A percentile compares a stretch with the other conserved stretches of the same genome.
phyloP scores from a whole-genome alignment of 2,797 vertebrate genomes.

The Sandelia bainsii region DNA sequence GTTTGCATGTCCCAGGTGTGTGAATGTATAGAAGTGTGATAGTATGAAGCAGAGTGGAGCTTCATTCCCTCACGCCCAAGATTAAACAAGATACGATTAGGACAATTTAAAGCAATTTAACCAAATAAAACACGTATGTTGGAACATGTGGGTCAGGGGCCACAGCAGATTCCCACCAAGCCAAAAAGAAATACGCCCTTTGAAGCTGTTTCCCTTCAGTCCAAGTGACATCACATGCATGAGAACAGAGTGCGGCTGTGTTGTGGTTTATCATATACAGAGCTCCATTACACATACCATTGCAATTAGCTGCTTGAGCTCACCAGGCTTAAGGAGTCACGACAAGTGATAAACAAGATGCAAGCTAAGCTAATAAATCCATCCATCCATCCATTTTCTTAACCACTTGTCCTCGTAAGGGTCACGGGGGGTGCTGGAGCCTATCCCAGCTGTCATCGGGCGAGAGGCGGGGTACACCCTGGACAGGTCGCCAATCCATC shows the following conservation, averaged over 20 bases:
- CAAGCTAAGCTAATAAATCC: constrained; percentile 16
- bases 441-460: no score
- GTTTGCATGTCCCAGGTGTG: neutral
- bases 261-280: constrained; percentile 57
- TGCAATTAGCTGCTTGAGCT: constrained; percentile 49
- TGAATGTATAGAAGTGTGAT: neutral
- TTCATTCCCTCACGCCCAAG: neutral
- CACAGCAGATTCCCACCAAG: constrained; percentile 16
- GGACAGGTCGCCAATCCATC: no score
- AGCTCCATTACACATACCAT: constrained; percentile 44
- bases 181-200: constrained; percentile 21
- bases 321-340: constrained; percentile 6
- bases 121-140: constrained; percentile 48
- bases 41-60: constrained; percentile 22
- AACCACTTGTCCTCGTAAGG: no score
- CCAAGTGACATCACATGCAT: constrained; percentile 40
- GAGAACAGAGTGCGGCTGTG: constrained; percentile 21
- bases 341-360: constrained; percentile 29
- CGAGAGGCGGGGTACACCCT: no score
- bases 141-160: constrained; percentile 39
- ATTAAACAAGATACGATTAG: constrained; percentile 34
- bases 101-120: constrained; percentile 36
- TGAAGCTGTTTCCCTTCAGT: constrained; percentile 44
- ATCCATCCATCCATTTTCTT: no score
- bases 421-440: no score